These are phyloP conservation scores for Nomada flava DNA, from an alignment of 2,888 invertebrate species.

Conservation along the genomic window DNA sequence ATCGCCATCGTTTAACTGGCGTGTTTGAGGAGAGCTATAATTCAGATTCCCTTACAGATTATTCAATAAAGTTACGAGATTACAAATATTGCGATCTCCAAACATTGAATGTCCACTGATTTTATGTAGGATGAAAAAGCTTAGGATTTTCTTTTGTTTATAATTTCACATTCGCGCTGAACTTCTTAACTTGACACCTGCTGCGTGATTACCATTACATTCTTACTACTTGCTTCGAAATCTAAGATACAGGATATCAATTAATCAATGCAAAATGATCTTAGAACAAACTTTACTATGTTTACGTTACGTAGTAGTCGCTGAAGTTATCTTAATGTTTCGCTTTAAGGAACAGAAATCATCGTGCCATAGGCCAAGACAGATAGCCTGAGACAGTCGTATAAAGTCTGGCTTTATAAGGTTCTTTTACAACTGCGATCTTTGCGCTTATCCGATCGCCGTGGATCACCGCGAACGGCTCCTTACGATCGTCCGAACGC, in stretches of 20 bases:
- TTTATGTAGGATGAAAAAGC: not conserved
- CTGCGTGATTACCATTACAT: not conserved
- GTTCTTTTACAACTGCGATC: slow-evolving; percentile 48
- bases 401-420: slow-evolving; percentile 52
- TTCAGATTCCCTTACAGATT: too few relatives aligned
- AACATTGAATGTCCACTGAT: not conserved
- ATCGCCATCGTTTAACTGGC: too few relatives aligned
- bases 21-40: too few relatives aligned
- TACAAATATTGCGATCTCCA: too few relatives aligned
- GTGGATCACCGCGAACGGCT: slow-evolving; percentile 52
- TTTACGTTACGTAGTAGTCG: slow-evolving; percentile 1
- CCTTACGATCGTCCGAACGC: slow-evolving; percentile 43
- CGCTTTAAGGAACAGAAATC: slow-evolving; percentile 29
- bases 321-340: slow-evolving; percentile 25
- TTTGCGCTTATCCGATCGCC: slow-evolving; percentile 54
- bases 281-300: not conserved
- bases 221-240: not conserved
- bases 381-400: slow-evolving; percentile 35
- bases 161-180: too few relatives aligned
- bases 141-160: not conserved
- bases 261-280: not conserved
- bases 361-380: slow-evolving; percentile 37
- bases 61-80: too few relatives aligned
- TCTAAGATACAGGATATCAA: not conserved
- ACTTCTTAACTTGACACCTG: too few relatives aligned